A percentile compares a stretch with the other conserved stretches of the same genome.
Evolutionary conservation across 1,140 invertebrate species (phyloP).

Genomic region (Apis laboriosa): DNA sequence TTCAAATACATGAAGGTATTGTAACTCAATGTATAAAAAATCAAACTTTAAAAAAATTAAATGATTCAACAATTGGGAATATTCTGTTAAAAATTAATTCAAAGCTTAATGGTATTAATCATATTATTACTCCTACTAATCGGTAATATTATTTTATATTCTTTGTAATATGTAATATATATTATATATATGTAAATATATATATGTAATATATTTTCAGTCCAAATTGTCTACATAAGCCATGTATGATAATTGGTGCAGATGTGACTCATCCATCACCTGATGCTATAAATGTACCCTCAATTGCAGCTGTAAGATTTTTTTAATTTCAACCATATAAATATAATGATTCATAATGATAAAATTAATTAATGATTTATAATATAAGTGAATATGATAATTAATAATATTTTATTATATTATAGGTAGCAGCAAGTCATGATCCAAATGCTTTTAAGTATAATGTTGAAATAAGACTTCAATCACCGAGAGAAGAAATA

Average conservation of each 20-base stretch:
- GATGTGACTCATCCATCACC: conserved; percentile 94
- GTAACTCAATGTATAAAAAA: conserved; percentile 91
- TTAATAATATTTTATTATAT: conserved; percentile 56
- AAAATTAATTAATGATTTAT: no score
- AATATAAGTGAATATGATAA: background rate
- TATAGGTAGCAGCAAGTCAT: conserved; percentile 85
- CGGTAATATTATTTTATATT: conserved; percentile 39
- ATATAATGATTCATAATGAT: background rate
- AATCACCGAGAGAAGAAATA: conserved; percentile 85
- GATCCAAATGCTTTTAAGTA: conserved; percentile 85
- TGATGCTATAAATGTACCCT: conserved; percentile 85
- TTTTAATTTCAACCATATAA: conserved; percentile 6
- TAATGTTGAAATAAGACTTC: conserved; percentile 86
- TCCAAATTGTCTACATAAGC: conserved; percentile 72
- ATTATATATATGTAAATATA: background rate
- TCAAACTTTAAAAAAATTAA: conserved; percentile 81
- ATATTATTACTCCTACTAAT: conserved; percentile 79
- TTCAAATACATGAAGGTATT: conserved; percentile 83
- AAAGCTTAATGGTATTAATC: conserved; percentile 93
- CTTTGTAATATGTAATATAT: background rate
- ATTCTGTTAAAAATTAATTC: conserved; percentile 92
- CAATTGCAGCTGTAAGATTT: conserved; percentile 88
- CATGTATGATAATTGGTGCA: conserved; percentile 89
- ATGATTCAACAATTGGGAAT: conserved; percentile 83
- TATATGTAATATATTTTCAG: conserved; percentile 37